Percentiles rank a stretch among this genome's conserved stretches.
Conservation (phyloP, 2,797 vertebrate genomes). For the Hypotaenidia okinawae region DNA sequence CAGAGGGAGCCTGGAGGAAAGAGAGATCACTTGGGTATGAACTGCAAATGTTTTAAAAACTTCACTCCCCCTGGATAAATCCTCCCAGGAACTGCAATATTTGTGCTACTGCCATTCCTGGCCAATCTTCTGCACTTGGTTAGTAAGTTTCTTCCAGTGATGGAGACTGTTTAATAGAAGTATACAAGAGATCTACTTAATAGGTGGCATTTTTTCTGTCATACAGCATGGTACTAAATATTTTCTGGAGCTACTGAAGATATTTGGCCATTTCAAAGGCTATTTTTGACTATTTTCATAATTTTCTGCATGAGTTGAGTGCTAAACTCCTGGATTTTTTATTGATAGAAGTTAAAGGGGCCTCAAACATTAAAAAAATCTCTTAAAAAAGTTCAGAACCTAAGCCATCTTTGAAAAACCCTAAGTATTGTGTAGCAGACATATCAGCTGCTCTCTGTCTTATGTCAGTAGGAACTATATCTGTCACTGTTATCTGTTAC, state of each 20-base stretch:
- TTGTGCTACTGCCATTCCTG: not conserved
- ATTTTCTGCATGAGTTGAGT: not conserved
- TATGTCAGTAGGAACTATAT: not conserved
- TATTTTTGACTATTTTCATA: not conserved
- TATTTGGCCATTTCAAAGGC: not conserved
- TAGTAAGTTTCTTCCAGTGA: not conserved
- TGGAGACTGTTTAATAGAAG: not conserved
- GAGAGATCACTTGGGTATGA: not conserved
- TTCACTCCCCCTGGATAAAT: not conserved
- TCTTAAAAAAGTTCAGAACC: not conserved
- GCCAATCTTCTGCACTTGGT: not conserved
- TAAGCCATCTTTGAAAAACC: not conserved
- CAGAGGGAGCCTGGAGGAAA: not conserved
- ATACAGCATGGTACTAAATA: not conserved
- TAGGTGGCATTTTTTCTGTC: not conserved
- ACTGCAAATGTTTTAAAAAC: not conserved
- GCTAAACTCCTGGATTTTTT: not conserved
- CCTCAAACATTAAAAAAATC: not conserved
- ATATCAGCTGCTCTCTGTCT: not conserved
- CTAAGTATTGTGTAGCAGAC: not conserved
- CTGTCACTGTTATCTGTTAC: not conserved
- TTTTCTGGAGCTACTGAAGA: not conserved
- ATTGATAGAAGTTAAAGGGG: not conserved
- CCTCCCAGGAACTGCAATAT: not conserved
- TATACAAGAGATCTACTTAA: not conserved